These are phyloP conservation scores for Pandion haliaetus DNA, from an alignment of 2,113 vertebrate species.

Conservation along the genomic window DNA sequence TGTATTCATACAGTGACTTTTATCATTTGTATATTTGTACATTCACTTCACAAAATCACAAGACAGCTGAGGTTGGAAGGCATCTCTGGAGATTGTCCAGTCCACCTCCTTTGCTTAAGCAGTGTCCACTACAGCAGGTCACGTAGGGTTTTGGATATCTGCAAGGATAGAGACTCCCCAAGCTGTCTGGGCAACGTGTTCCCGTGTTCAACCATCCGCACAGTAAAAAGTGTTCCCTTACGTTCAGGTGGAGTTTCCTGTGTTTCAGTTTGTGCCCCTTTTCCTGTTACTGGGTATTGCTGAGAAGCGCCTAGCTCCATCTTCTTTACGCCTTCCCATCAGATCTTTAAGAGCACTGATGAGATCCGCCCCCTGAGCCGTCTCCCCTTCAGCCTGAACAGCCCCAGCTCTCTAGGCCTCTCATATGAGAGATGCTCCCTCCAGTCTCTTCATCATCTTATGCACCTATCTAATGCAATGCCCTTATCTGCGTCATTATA, in stretches of 20 bases:
- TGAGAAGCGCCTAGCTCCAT: neutral
- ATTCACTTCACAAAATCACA: neutral
- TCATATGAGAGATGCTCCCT: neutral
- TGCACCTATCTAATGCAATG: neutral
- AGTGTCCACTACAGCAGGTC: neutral
- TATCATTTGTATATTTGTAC: constrained; percentile 21
- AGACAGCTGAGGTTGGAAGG: neutral
- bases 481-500: neutral
- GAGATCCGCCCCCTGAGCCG: neutral
- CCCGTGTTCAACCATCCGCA: neutral
- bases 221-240: neutral
- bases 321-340: neutral
- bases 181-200: neutral
- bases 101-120: neutral
- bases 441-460: neutral
- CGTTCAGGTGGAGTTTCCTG: neutral
- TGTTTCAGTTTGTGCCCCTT: neutral
- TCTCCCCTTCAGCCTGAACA: neutral
- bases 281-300: rapidly evolving
- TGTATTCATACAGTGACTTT: constrained; percentile 43
- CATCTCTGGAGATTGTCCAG: neutral
- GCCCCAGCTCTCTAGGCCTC: neutral
- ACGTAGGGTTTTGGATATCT: neutral
- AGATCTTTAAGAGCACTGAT: neutral
- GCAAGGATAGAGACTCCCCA: neutral